A percentile compares a stretch with the other conserved stretches of the same genome.
phyloP scores from a whole-genome alignment of 2,888 invertebrate genomes.

The Cyclophora punctaria region DNA sequence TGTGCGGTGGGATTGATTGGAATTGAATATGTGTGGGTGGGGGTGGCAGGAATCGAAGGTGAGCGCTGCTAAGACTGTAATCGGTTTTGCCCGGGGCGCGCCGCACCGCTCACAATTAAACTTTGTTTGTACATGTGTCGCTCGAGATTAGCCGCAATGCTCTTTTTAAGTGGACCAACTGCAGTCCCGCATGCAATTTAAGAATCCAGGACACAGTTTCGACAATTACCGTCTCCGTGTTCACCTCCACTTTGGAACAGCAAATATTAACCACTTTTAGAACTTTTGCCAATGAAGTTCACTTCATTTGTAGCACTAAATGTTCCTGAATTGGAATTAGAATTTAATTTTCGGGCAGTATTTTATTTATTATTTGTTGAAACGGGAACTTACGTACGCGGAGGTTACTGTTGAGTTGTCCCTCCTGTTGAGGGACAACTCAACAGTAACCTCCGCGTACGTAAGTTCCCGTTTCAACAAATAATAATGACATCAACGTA shows the following conservation, averaged over 20 bases:
- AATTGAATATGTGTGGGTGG: conserved; percentile 69
- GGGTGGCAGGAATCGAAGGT: conserved; percentile 64
- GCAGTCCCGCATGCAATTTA: conserved; percentile 66
- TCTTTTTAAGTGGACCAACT: conserved; percentile 71
- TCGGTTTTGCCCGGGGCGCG: conserved; percentile 67
- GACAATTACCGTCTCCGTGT: conserved; percentile 34
- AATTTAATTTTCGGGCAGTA: not conserved
- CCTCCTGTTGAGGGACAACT: no score
- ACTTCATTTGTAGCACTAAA: no score
- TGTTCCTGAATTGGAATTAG: no score
- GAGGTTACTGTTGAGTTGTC: no score
- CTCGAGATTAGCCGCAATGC: conserved; percentile 71
- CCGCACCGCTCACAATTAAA: conserved; percentile 68
- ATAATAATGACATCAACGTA: conserved; percentile 3
- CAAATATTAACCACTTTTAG: not conserved
- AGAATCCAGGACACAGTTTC: conserved; percentile 57
- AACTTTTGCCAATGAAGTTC: not conserved
- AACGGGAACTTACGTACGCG: no score
- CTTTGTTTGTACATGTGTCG: conserved; percentile 74
- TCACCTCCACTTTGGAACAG: conserved; percentile 6
- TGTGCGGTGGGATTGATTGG: conserved; percentile 71
- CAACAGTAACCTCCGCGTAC: no score
- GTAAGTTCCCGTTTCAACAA: no score
- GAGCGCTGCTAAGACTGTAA: conserved; percentile 70
- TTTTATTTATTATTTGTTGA: not conserved